Base-by-base conservation (phyloP, 2,797 vertebrate species). In the Erpetoichthys calabaricus region DNA sequence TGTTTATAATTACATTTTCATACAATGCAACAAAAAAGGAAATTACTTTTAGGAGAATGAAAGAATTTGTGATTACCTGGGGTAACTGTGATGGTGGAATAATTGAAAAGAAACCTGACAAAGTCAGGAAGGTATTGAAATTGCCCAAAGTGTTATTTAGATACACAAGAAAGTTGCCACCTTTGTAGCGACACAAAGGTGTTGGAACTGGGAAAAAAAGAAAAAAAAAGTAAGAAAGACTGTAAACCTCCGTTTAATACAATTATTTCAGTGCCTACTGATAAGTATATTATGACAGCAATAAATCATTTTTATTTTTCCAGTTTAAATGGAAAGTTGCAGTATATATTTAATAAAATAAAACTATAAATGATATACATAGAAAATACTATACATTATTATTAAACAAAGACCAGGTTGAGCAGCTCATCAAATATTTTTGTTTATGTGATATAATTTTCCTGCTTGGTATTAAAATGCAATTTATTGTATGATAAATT, bases 71-170 rank as follows among this genome's bases (percentile, higher is more conserved):
- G 64, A 70, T 52, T 5, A 87, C 85, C 83, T 75, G 67, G 8
- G 52, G 3, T 60, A 41, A 61, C 4, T 42, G 61, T 62, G 56
- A 4, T 0, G 4, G 47, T 41, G 83, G 80, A 58, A 84, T 77
- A 62, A 87, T 72, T 1, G 66, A 73, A 62, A 86, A 7, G 67
- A 84, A 71, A 46, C 68, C 56, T 42, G 74, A 76, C 61, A 87
- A 60, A 59, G 75, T 69, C 49, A 84, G 85, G 64, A 86, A 80
- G n/a, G 7, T 49, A 68, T 85, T 73, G 60, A 77, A 86, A 3
- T 67, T 71, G 69, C 75, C 5, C 70, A 86, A 85, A 0, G 69
- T 66, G 1, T 52, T 6, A 53, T 64, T 4, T 41, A 86, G 57
- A 70, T 79, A 86, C 2, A 3, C 3, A 47, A 80, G 81, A 69